Base-by-base conservation (phyloP, 2,888 invertebrate species). In the Homarus gammarus region DNA sequence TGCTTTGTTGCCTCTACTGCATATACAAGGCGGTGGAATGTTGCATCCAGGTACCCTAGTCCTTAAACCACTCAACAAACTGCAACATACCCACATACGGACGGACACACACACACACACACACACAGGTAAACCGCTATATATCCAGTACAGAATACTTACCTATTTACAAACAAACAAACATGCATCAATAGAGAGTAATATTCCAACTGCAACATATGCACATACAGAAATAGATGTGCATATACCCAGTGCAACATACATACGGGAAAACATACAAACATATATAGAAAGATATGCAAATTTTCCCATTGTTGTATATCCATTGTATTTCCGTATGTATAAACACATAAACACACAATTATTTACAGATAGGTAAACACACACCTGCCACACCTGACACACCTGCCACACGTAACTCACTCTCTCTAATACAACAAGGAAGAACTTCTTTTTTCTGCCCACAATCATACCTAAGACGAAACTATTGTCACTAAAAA, bases 321-420 rank as follows among this genome's bases (percentile, higher is more conserved):
- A 56, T 56, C 5, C 31, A 68, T 68, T 68, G 18, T 68, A 68
- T 68, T 10, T 10, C 5, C 18, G 18, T 68, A 68, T 68, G 18
- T 68, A 68, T 68, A 68, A 10, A 68, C 18, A 68, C 18, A 68
- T 18, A 68, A 10, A 68, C 18, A 68, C 18, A 68, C 18, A 68
- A 10, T 68, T 68, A 68, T 68, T 68, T 68, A 68, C 18, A 68
- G 5, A 68, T 68, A 68, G 5, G 18, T 68, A 68, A n/a, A n/a
- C n/a, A n/a, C n/a, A n/a, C n/a, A n/a, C n/a, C n/a, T n/a, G n/a
- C n/a, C n/a, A n/a, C n/a, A n/a, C n/a, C n/a, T n/a, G n/a, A n/a
- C n/a, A n/a, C n/a, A n/a, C n/a, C n/a, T n/a, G n/a, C n/a, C n/a
- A n/a, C n/a, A n/a, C n/a, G n/a, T n/a, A n/a, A n/a, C n/a, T n/a